Conservation (phyloP, 1,140 invertebrate genomes). For the Matsumurasca onukii region DNA sequence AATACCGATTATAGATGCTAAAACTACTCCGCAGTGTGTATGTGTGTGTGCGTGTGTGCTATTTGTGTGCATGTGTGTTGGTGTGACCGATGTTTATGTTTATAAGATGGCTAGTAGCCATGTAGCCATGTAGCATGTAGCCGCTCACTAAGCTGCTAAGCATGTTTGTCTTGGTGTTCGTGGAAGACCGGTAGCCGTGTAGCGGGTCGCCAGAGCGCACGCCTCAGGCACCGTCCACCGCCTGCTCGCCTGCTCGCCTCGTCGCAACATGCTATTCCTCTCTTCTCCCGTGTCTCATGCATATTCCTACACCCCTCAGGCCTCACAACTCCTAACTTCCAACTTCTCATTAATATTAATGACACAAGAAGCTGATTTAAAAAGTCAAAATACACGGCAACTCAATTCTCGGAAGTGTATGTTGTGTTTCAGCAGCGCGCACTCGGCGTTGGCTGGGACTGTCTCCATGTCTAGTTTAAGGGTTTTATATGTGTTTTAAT, state of each 20-base stretch:
- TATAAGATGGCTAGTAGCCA: no score
- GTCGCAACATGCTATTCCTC: constrained; percentile 18
- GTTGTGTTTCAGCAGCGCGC: neutral
- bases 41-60: no score
- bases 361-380: constrained; percentile 18
- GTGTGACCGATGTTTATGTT: no score
- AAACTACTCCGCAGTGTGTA: no score
- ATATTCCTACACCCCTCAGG: constrained; percentile 10
- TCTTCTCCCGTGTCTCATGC: no score
- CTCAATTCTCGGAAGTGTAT: constrained; percentile 14
- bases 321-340: constrained; percentile 10
- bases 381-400: constrained; percentile 27
- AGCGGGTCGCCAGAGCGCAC: no score
- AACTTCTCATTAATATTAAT: constrained; percentile 25
- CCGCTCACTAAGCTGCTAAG: neutral
- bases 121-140: no score
- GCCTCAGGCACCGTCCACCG: neutral
- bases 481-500: no score
- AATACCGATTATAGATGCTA: no score
- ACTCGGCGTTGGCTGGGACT: neutral
- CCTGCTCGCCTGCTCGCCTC: no score
- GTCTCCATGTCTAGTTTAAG: no score
- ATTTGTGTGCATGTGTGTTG: no score
- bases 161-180: constrained; percentile 15
- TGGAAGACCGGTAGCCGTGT: constrained; percentile 10